phyloP scores from a whole-genome alignment of 1,140 invertebrate species.

The Drosophila kepulauana region DNA sequence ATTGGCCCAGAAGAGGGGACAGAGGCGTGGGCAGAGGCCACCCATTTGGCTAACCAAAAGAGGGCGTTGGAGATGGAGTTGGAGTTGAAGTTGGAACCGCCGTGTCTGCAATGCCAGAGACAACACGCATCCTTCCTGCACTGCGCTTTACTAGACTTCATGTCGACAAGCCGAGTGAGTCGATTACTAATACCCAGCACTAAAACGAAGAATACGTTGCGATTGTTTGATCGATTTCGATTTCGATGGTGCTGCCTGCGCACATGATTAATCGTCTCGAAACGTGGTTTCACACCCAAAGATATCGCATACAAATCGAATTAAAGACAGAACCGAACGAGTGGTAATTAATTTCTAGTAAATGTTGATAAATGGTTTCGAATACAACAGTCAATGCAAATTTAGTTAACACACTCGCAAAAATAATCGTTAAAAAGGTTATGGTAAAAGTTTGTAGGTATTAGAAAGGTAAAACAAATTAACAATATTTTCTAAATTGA shows the following conservation, averaged over 20 bases:
- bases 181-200: background rate
- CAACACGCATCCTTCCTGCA: constrained; percentile 53
- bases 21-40: constrained; percentile 22
- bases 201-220: constrained; percentile 17
- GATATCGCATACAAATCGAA: constrained; percentile 80
- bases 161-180: constrained; percentile 44
- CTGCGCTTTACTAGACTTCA: constrained; percentile 48
- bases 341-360: constrained; percentile 70
- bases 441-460: background rate
- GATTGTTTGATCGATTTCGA: constrained; percentile 69
- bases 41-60: constrained; percentile 11
- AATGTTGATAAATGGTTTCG: constrained; percentile 73
- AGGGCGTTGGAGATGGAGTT: background rate
- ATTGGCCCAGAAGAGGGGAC: constrained; percentile 14
- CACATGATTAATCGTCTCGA: constrained; percentile 69
- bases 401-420: constrained; percentile 1
- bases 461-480: background rate
- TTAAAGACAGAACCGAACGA: constrained; percentile 68
- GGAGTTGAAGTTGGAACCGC: constrained; percentile 49
- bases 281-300: constrained; percentile 77
- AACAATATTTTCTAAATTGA: background rate
- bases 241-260: constrained; percentile 13
- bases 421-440: background rate
- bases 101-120: constrained; percentile 64
- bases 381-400: constrained; percentile 50